phyloP scores from a whole-genome alignment of 2,113 vertebrate genomes.

The Asarcornis scutulata region DNA sequence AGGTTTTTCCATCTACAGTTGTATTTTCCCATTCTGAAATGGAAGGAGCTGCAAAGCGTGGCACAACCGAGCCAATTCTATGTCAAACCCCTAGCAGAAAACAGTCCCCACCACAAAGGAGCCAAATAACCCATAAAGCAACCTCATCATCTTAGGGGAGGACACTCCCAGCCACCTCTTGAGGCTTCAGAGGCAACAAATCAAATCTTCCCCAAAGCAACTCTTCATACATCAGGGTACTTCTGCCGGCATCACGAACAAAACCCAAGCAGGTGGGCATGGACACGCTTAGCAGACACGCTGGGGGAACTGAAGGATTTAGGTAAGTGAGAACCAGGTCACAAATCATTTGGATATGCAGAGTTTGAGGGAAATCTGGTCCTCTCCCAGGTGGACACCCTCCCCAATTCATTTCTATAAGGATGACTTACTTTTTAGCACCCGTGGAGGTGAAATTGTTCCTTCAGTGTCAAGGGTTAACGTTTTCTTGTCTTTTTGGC shows the following conservation, averaged over 20 bases:
- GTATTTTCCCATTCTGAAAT: background rate
- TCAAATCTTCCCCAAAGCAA: background rate
- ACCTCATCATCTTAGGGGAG: background rate
- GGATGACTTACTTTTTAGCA: background rate
- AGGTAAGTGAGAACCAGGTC: background rate
- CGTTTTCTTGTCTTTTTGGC: background rate
- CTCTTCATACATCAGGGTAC: background rate
- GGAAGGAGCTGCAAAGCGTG: background rate
- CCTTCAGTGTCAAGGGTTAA: background rate
- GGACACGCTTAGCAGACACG: background rate
- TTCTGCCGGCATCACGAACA: background rate
- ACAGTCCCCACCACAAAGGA: background rate
- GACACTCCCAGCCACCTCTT: background rate
- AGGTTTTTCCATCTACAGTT: background rate
- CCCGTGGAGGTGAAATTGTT: background rate
- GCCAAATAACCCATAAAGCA: background rate
- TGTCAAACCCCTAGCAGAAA: background rate
- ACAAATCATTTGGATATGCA: background rate
- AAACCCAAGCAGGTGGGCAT: background rate
- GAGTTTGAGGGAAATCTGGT: background rate
- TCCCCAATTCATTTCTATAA: background rate
- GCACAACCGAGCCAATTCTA: background rate
- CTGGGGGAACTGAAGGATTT: background rate
- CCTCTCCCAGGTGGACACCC: background rate
- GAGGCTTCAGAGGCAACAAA: background rate